Evolutionary conservation across 1,140 invertebrate genomes (phyloP).

Genomic region (roundworm (Caenorhabditis elegans)): DNA sequence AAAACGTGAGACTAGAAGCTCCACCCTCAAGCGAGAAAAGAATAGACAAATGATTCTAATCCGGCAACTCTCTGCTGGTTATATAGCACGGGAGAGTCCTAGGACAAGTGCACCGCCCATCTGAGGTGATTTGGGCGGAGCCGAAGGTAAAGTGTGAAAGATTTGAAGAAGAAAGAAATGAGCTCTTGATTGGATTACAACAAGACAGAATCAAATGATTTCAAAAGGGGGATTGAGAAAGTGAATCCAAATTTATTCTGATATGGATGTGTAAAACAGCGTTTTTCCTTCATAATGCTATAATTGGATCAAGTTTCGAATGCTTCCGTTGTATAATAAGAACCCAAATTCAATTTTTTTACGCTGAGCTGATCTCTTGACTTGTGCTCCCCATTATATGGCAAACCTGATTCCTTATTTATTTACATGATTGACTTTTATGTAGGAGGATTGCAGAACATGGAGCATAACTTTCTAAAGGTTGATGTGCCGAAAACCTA

Average conservation of each 20-base stretch:
- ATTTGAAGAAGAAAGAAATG: background rate
- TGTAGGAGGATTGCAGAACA: too few relatives aligned
- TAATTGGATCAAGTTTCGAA: background rate
- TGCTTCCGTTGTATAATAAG: background rate
- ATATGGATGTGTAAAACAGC: background rate
- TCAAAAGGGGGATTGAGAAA: background rate
- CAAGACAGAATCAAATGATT: background rate
- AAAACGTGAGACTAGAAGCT: background rate
- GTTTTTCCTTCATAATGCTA: background rate
- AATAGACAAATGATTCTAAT: background rate
- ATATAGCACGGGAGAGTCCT: background rate
- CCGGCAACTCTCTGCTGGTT: background rate
- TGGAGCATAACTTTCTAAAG: too few relatives aligned
- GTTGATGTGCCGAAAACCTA: too few relatives aligned
- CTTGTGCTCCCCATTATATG: too few relatives aligned
- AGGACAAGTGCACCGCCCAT: constrained; percentile 10
- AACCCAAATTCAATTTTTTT: too few relatives aligned
- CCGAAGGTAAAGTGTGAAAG: background rate
- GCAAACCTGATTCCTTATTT: too few relatives aligned
- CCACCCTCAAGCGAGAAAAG: background rate
- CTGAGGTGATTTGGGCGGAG: background rate
- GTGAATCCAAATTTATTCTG: background rate
- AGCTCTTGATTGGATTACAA: background rate
- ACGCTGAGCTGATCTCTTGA: too few relatives aligned
- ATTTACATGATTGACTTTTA: too few relatives aligned